Conservation (phyloP, 2,888 invertebrate genomes). For the Hypsopygia costalis region DNA sequence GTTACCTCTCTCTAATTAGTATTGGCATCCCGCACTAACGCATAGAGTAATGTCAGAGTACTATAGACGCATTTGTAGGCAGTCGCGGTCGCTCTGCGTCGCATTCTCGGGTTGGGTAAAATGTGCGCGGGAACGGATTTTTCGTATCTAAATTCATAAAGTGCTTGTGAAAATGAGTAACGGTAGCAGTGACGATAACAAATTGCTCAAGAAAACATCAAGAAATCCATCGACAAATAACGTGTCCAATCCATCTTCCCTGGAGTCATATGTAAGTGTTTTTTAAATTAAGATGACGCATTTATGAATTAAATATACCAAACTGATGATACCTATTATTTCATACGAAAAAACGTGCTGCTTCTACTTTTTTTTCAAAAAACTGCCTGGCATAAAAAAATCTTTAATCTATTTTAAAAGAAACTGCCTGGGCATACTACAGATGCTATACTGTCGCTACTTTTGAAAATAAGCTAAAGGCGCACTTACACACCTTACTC, state of each 20-base stretch:
- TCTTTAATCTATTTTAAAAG: too few species aligned
- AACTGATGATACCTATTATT: too few species aligned
- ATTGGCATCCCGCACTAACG: constrained; percentile 36
- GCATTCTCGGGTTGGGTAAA: constrained; percentile 32
- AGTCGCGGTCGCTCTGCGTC: constrained; percentile 34
- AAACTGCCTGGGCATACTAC: too few species aligned
- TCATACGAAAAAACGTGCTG: too few species aligned
- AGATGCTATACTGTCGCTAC: too few species aligned
- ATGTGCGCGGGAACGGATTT: constrained; percentile 33
- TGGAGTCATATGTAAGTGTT: constrained; percentile 37
- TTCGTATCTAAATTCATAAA: constrained; percentile 19
- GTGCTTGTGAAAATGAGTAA: constrained; percentile 34
- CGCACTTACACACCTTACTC: too few species aligned
- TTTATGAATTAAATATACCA: too few species aligned
- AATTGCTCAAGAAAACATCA: constrained; percentile 15
- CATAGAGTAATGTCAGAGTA: constrained; percentile 36
- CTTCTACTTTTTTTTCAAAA: too few species aligned
- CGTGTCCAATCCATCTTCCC: constrained; percentile 27
- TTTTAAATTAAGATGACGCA: too few species aligned
- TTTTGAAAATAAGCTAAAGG: too few species aligned
- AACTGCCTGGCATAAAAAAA: too few species aligned
- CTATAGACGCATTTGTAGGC: constrained; percentile 27
- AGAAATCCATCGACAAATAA: constrained; percentile 31
- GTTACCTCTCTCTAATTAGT: constrained; percentile 32
- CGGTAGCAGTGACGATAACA: constrained; percentile 26